Evolutionary conservation across 2,113 vertebrate genomes (phyloP), one percentile per base, ranked within the genome.

Genomic region (Struthidea cinerea): DNA sequence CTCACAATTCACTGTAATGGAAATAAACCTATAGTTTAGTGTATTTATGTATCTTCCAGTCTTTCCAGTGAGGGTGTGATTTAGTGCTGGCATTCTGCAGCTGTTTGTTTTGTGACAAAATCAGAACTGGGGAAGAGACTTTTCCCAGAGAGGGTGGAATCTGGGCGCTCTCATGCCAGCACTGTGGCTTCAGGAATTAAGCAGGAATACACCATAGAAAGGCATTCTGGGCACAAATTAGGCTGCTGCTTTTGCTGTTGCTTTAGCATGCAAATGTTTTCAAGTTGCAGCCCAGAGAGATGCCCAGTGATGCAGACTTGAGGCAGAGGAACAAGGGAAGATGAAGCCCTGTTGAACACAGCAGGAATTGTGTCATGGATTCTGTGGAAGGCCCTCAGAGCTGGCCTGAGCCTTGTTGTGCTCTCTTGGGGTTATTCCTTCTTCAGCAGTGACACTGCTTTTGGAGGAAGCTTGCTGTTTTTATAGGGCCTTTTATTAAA

Each of bases 91-190:
- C 42, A 33, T 56, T 59, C 44, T 81, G 23, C 55, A 77, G 64
- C 49, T 23, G 47, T 61, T 75, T 42, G 2, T 60, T 70, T 52
- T 39, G 23, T 59, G 41, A 39, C 7, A 20, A 11, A 7, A 27
- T 70, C 37, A 53, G n/a, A 49, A 33, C 12, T 14, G 26, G 21
- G 67, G 50, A 49, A 26, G 33, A 67, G 24, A 11, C 41, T 33
- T 67, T 71, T 84, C 20, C 24, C 21, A 19, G 49, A 15, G n/a
- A 79, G 9, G 7, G 3, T 53, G 47, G 47, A 50, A 26, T 23
- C 32, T 89, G 42, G 37, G 46, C 39, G 6, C 24, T 67, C n/a
- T 63, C 1, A 0, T 0, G 3, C 23, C 3, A 3, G 30, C 47
- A 20, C 7, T 1, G 27, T 33, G 55, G 33, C 46, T 69, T 85